phyloP scores from a whole-genome alignment of 1,140 invertebrate species.

The Neodiprion fabricii region DNA sequence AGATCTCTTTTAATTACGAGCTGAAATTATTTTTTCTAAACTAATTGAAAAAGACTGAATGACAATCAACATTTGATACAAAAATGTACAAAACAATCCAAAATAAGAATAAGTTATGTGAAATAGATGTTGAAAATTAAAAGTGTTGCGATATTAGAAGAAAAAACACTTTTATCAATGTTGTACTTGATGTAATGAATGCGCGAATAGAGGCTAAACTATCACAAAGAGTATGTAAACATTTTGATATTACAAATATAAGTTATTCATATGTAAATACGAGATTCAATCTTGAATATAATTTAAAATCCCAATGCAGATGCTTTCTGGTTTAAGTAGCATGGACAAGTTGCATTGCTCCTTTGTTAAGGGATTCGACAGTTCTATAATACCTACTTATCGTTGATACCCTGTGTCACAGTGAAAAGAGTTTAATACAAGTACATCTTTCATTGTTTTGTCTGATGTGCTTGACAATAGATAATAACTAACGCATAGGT shows the following conservation, averaged over 20 bases:
- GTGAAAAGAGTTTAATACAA: no score
- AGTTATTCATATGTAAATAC: not conserved
- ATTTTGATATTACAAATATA: slow-evolving; percentile 4
- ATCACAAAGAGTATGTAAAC: not conserved
- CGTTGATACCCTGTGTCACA: no score
- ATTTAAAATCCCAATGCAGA: not conserved
- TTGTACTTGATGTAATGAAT: not conserved
- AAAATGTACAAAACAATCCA: not conserved
- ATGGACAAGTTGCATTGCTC: no score
- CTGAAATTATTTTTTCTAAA: slow-evolving; percentile 23
- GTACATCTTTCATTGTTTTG: no score
- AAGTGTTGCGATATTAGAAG: not conserved
- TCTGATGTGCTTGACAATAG: no score
- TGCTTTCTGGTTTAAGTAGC: no score
- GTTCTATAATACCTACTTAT: no score
- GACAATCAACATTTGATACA: not conserved
- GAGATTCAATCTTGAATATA: not conserved
- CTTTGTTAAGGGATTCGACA: no score
- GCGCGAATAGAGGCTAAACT: not conserved
- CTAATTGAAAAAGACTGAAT: slow-evolving; percentile 18
- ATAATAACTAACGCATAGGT: no score
- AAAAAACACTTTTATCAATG: not conserved
- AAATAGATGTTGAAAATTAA: not conserved
- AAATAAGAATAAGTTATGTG: not conserved
- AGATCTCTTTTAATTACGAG: slow-evolving; percentile 38